A percentile compares a stretch with the other conserved stretches of the same genome.
phyloP scores from a whole-genome alignment of 2,797 vertebrate genomes.

The Hoplostethus atlanticus region DNA sequence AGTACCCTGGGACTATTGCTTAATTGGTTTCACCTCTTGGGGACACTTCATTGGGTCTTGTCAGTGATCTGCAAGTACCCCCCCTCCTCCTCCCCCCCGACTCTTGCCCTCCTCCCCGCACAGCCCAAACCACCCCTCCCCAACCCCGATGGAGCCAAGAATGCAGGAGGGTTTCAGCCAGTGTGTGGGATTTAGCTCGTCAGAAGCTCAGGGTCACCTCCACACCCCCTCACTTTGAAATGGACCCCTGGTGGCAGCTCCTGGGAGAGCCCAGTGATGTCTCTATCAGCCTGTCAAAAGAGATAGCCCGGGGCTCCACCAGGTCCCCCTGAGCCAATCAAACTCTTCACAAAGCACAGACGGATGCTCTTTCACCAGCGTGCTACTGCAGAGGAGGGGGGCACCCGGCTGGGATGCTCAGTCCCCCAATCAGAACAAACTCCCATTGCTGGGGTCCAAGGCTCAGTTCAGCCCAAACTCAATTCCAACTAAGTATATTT shows the following conservation, averaged over 20 bases:
- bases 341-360: conserved; percentile 87
- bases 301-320: conserved; percentile 87
- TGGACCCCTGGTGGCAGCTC: conserved; percentile 87
- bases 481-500: conserved; percentile 53
- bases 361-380: conserved; percentile 87
- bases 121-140: conserved; percentile 49
- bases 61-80: conserved; percentile 72
- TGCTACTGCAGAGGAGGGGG: conserved; percentile 76
- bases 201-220: conserved; percentile 87
- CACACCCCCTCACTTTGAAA: conserved; percentile 89
- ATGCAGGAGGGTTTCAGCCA: conserved; percentile 79
- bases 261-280: conserved; percentile 88
- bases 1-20: conserved; percentile 73
- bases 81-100: conserved; percentile 14
- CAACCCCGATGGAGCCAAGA: conserved; percentile 73
- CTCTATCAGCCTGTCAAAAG: conserved; percentile 91
- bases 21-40: conserved; percentile 85
- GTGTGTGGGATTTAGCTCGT: conserved; percentile 86
- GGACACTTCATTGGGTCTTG: conserved; percentile 75
- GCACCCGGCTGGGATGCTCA: conserved; percentile 67
- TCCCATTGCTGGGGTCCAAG: conserved; percentile 70
- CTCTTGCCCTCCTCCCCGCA: conserved; percentile 52
- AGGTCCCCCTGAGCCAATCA: conserved; percentile 89
- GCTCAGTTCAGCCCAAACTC: conserved; percentile 69
- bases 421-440: conserved; percentile 75